Percentiles rank a stretch among this genome's conserved stretches.
Conservation (phyloP, 1,140 invertebrate genomes). For the Hydropsyche tenuis region DNA sequence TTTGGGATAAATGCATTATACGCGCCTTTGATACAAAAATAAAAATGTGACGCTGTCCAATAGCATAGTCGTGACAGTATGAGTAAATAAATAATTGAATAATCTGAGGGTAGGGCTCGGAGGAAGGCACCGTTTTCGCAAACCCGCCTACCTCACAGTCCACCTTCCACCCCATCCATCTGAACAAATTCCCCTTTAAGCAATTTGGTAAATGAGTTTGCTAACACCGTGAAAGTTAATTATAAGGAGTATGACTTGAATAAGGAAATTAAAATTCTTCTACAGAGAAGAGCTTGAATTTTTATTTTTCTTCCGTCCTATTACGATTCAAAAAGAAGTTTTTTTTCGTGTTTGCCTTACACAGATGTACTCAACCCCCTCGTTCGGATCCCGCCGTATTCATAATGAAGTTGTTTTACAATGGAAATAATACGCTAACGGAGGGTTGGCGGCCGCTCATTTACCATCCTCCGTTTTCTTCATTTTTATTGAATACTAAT, state of each 20-base stretch:
- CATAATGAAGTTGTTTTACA: constrained; percentile 44
- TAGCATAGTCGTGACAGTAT: constrained; percentile 28
- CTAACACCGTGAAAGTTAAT: constrained; percentile 52
- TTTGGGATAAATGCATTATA: no score
- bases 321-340: constrained; percentile 50
- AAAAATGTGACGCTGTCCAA: no score
- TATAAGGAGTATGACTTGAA: constrained; percentile 51
- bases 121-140: constrained; percentile 9
- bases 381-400: constrained; percentile 8
- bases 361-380: constrained; percentile 22
- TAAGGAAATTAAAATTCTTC: constrained; percentile 52
- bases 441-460: constrained; percentile 36
- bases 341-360: constrained; percentile 38
- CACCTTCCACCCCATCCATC: constrained; percentile 24
- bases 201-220: constrained; percentile 52
- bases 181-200: constrained; percentile 49
- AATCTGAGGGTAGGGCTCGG: constrained; percentile 25
- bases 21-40: no score
- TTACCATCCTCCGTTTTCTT: constrained; percentile 31
- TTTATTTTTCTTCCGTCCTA: constrained; percentile 47
- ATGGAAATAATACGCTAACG: constrained; percentile 34
- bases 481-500: constrained; percentile 50
- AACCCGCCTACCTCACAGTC: not conserved
- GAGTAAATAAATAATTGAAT: constrained; percentile 50
- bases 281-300: constrained; percentile 47